These are phyloP conservation scores for Mormyrus iriodes DNA, from an alignment of 2,113 vertebrate species.

Conservation along the genomic window DNA sequence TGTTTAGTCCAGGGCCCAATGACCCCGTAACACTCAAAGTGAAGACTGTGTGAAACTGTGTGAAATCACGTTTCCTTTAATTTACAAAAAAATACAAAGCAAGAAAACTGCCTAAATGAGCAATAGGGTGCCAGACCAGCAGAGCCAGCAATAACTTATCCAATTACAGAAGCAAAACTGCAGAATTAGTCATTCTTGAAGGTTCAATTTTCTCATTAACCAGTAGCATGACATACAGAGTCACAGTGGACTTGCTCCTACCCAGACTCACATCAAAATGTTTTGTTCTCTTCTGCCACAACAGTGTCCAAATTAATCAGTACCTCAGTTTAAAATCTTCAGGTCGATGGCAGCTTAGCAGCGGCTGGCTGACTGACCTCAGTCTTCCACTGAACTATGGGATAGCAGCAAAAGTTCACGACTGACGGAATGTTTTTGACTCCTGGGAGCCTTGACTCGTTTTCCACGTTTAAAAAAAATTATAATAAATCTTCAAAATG, in stretches of 20 bases:
- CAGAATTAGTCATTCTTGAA: neutral
- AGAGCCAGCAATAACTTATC: neutral
- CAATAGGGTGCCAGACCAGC: neutral
- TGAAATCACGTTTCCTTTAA: neutral
- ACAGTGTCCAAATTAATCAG: neutral
- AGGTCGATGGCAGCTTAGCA: neutral
- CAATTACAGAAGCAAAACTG: neutral
- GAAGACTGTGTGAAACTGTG: neutral
- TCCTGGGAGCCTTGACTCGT: neutral
- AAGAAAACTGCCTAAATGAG: neutral
- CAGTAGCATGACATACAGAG: conserved; percentile 7
- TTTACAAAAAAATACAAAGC: conserved; percentile 2
- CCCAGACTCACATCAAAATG: neutral
- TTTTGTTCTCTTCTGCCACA: neutral
- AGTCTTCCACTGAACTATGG: neutral
- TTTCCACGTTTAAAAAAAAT: neutral
- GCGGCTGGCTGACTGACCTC: neutral
- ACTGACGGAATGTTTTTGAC: conserved; percentile 19
- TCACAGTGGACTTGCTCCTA: neutral
- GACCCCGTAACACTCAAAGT: neutral
- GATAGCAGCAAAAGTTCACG: conserved; percentile 22
- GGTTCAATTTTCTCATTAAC: conserved; percentile 3
- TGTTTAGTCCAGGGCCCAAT: neutral
- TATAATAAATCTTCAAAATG: neutral
- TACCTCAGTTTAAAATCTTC: neutral